Evolutionary conservation across 2,797 vertebrate genomes (phyloP).

Genomic region (Gouania willdenowi): DNA sequence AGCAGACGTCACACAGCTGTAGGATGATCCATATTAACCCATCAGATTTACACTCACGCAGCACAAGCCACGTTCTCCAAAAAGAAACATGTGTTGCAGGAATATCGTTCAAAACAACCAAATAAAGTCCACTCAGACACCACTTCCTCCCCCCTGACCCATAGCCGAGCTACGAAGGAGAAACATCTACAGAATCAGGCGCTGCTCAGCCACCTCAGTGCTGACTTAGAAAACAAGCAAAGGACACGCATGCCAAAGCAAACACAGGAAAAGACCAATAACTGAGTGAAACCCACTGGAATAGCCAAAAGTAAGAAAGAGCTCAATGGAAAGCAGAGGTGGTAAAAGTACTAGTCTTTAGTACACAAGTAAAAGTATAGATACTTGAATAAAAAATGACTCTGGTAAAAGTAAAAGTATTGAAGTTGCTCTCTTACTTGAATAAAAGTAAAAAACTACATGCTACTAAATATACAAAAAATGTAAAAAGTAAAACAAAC

Average conservation of each 20-base stretch:
- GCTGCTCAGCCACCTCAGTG: slow-evolving; percentile 69
- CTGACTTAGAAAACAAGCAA: slow-evolving; percentile 75
- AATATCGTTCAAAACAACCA: slow-evolving; percentile 39
- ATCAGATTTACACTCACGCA: slow-evolving; percentile 8
- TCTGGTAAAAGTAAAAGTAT: too few relatives aligned
- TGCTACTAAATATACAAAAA: too few relatives aligned
- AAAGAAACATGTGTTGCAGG: slow-evolving; percentile 16
- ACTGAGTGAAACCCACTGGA: slow-evolving; percentile 58
- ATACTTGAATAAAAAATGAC: too few relatives aligned
- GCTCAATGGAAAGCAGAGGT: too few relatives aligned
- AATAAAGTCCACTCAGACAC: slow-evolving; percentile 65
- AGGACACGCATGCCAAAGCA: slow-evolving; percentile 65
- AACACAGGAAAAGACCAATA: slow-evolving; percentile 69
- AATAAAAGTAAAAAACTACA: too few relatives aligned
- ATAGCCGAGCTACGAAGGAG: slow-evolving; percentile 32
- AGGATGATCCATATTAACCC: slow-evolving; percentile 20
- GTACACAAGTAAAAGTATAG: too few relatives aligned
- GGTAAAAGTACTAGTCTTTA: too few relatives aligned
- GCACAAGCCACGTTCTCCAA: slow-evolving; percentile 25
- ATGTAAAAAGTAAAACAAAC: too few relatives aligned
- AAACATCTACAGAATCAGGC: slow-evolving; percentile 58
- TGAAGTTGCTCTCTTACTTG: too few relatives aligned
- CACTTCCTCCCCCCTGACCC: slow-evolving; percentile 69
- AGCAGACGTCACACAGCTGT: slow-evolving; percentile 57
- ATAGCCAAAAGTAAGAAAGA: slow-evolving; percentile 10